phyloP scores from a whole-genome alignment of 2,888 invertebrate genomes.

The Keiferia lycopersicella region DNA sequence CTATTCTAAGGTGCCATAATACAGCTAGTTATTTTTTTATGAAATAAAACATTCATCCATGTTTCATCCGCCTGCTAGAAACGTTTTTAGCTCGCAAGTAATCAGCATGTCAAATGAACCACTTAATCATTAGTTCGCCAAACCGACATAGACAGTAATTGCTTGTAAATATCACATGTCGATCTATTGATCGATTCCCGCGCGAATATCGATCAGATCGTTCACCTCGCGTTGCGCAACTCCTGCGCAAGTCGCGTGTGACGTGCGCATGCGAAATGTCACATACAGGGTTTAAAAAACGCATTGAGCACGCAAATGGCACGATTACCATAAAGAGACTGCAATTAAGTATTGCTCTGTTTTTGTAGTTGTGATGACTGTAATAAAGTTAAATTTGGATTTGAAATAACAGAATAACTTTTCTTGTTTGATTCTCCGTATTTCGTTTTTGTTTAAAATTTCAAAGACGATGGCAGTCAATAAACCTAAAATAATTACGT shows the following conservation, averaged over 20 bases:
- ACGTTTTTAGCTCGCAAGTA: background rate
- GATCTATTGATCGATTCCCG: background rate
- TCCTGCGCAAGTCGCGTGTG: slow-evolving; percentile 37
- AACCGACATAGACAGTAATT: background rate
- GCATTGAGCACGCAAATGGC: background rate
- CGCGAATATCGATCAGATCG: slow-evolving; percentile 47
- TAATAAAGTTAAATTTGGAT: too few relatives aligned
- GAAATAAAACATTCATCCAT: too few relatives aligned
- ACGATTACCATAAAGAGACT: background rate
- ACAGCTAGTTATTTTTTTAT: too few relatives aligned
- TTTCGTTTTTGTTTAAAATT: too few relatives aligned
- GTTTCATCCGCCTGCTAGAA: too few relatives aligned
- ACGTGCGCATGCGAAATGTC: slow-evolving; percentile 28
- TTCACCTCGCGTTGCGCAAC: slow-evolving; percentile 67
- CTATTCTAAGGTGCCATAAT: too few relatives aligned
- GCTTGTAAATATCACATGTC: slow-evolving; percentile 10
- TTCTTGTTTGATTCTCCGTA: too few relatives aligned
- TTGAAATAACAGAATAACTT: too few relatives aligned
- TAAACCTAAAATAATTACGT: too few relatives aligned
- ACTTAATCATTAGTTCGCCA: background rate
- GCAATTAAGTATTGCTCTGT: background rate
- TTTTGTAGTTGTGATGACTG: too few relatives aligned
- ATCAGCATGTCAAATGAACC: background rate
- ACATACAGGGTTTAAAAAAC: slow-evolving; percentile 10
- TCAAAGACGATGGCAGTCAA: too few relatives aligned